Percentiles rank a stretch among this genome's conserved stretches.
These are phyloP conservation scores for Heliconius congener DNA, from an alignment of 1,140 invertebrate genomes.

Conservation along the genomic window DNA sequence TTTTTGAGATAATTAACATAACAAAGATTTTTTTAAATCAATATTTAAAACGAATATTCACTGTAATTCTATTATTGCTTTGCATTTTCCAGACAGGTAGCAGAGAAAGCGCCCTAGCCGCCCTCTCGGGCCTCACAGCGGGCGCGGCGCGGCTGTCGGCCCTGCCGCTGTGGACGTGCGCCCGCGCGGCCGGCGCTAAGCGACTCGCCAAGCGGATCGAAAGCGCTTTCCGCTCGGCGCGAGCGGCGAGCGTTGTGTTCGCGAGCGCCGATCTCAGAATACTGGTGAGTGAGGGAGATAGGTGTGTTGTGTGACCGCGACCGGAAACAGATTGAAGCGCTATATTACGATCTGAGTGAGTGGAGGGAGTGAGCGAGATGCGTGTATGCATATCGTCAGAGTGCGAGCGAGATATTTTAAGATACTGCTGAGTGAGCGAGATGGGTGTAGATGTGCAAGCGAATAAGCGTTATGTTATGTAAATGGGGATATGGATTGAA, in stretches of 20 bases:
- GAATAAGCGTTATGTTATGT: too few species aligned
- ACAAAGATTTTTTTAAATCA: too few species aligned
- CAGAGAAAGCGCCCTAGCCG: slow-evolving; percentile 86
- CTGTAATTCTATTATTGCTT: too few species aligned
- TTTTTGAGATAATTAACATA: too few species aligned
- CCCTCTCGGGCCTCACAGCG: slow-evolving; percentile 87
- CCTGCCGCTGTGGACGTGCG: slow-evolving; percentile 89
- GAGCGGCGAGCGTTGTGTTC: slow-evolving; percentile 87
- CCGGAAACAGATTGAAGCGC: background rate
- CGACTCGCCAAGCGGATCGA: slow-evolving; percentile 87
- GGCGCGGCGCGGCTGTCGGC: slow-evolving; percentile 85
- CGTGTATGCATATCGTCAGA: background rate
- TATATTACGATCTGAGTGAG: too few species aligned
- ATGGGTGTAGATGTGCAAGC: too few species aligned
- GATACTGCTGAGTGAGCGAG: too few species aligned
- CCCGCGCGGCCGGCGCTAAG: slow-evolving; percentile 90
- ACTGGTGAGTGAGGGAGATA: slow-evolving; percentile 82
- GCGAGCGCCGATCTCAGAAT: slow-evolving; percentile 87
- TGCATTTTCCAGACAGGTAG: slow-evolving; percentile 58
- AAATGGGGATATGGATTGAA: too few species aligned
- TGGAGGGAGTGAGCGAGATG: background rate
- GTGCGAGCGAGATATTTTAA: too few species aligned
- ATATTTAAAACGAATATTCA: too few species aligned
- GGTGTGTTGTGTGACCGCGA: background rate
- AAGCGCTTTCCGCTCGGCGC: slow-evolving; percentile 88